Evolutionary conservation across 2,797 vertebrate species (phyloP), one percentile per base, ranked within the genome.

Genomic region (Paguma larvata): DNA sequence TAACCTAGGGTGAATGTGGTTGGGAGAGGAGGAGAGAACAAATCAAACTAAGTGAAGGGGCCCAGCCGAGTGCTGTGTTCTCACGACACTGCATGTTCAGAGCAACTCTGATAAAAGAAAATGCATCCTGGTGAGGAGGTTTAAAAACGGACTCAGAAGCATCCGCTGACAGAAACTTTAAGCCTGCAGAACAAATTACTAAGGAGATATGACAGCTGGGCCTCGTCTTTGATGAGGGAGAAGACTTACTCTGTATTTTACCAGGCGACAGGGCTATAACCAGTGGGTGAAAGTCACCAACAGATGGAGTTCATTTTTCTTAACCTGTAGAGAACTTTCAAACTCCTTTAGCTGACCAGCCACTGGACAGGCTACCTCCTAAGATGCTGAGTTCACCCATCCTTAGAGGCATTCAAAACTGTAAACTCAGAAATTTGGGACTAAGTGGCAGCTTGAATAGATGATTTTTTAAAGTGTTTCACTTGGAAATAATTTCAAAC

Each of bases 401-500:
- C 34, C 41, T 27, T 21, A 41, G 34, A 79, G 73, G 16, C 3
- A 5, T 8, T n/a, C 23, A 14, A 5, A 41, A n/a, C 46, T 62
- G n/a, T 68, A 44, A 13, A 32, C 34, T 12, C 80, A 59, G 14
- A 92, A 72, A 51, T 59, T 88, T 44, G 44, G 48, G 38, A 48
- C 23, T 77, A 77, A 25, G 12, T 75, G 68, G 11, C 41, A 46
- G 21, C 38, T 44, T 88, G 13, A 21, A 80, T 32, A 25, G 10
- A 32, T 27, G 3, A 62, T 65, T 85, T 90, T 75, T 9, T 21
- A 5, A 77, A 38, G 12, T 12, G 27, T 78, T 78, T 84, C 62
- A 86, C 72, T 84, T 41, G 25, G 59, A 95, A 62, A 63, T 83
- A 92, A 75, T 75, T 92, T 95, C 30, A 77, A 91, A 63, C 44